Evolutionary conservation across 2,888 invertebrate species (phyloP), one percentile per base, ranked within the genome.

Genomic region (Myopa testacea): DNA sequence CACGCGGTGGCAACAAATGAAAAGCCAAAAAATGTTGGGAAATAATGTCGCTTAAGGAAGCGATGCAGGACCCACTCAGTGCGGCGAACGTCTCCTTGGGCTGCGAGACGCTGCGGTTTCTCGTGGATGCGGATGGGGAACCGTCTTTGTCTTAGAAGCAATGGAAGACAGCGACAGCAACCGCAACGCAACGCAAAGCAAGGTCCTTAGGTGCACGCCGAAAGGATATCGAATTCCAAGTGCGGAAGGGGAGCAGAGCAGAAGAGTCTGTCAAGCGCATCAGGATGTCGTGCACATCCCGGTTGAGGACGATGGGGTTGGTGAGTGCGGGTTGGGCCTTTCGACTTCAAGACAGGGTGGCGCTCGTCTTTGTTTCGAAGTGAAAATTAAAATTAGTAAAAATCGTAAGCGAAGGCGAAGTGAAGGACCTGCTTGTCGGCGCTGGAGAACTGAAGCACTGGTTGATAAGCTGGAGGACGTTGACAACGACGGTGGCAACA

Each of bases 311-410:
- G 69, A 79, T 80, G 80, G 26, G 50, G 50, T 50, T 3, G 8
- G 8, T 63, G 74, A 70, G 62, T 55, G 8, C 10, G 38, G 37
- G 16, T 10, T 37, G 50, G 34, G 58, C 14, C n/a, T n/a, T 19
- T 65, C 26, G 19, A 3, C 45, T 26, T 52, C 73, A 19, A 77
- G 70, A 73, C 79, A 70, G 80, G 16, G 37, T 7, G 12, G 38
- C 38, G 37, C 16, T 65, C 16, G 34, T 78, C 81, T 80, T 84
- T 83, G 84, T 84, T 82, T 80, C 37, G 81, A 67, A 79, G 82
- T 83, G 81, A 82, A 85, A 86, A 86, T 86, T 86, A 85, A 87
- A 87, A 86, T 86, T 86, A 85, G 87, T 86, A 86, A 87, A 86
- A 86, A 86, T 82, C 79, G 71, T 78, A 81, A 82, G 72, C 73